Evolutionary conservation across 2,888 invertebrate species (phyloP).

Genomic region (Chaetogeoica ovagalla): DNA sequence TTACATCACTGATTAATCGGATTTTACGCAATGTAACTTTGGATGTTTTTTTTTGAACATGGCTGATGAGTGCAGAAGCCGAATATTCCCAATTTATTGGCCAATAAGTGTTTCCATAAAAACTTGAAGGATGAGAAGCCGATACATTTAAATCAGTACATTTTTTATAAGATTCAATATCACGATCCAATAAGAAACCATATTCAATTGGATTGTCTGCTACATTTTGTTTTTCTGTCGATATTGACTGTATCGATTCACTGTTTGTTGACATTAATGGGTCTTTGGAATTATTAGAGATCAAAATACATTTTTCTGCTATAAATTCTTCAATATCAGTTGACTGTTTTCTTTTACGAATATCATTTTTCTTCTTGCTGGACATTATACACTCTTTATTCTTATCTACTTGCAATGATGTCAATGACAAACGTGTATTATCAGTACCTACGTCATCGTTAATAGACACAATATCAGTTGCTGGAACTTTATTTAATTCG

Average conservation of each 20-base stretch:
- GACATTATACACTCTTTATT: neutral
- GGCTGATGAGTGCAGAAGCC: conserved; percentile 9
- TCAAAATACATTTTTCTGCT: neutral
- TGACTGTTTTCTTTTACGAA: conserved; percentile 26
- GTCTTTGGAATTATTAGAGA: neutral
- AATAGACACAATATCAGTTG: neutral
- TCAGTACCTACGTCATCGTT: neutral
- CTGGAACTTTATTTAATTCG: neutral
- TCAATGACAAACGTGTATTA: neutral
- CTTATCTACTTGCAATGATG: neutral
- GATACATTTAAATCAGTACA: neutral
- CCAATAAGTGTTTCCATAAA: conserved; percentile 33
- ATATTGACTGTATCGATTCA: no score
- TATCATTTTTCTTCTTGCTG: neutral
- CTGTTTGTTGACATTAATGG: neutral
- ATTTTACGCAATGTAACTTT: conserved; percentile 43
- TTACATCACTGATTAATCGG: neutral
- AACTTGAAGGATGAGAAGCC: neutral
- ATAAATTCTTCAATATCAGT: neutral
- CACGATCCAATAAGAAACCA: conserved; percentile 13
- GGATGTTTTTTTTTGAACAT: conserved; percentile 31
- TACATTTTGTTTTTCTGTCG: neutral
- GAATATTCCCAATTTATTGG: conserved; percentile 41
- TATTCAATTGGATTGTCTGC: neutral
- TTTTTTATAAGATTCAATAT: conserved; percentile 1